Evolutionary conservation across 35 echinoderm and acorn worm species (phyloP).

Genomic region (Apostichopus parvimensis): DNA sequence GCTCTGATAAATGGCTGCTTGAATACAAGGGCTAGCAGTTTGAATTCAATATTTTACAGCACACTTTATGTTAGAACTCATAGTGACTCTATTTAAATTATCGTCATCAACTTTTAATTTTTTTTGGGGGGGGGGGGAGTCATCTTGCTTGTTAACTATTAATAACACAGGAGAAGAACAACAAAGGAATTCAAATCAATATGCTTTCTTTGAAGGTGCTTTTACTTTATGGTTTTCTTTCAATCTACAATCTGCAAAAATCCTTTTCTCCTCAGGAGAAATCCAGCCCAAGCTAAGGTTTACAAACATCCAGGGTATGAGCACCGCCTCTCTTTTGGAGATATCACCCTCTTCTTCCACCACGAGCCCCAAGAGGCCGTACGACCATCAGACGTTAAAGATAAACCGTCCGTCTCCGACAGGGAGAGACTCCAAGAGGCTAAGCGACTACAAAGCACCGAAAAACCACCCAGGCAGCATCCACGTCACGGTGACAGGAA

Average conservation of each 20-base stretch:
- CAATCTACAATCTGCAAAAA: background rate
- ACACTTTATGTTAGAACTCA: too few species aligned
- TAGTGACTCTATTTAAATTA: too few species aligned
- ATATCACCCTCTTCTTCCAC: slow-evolving; percentile 93
- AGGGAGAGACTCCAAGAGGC: slow-evolving; percentile 10
- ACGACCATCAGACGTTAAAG: slow-evolving; percentile 9
- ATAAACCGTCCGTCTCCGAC: background rate
- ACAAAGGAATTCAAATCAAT: too few species aligned
- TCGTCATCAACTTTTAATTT: too few species aligned
- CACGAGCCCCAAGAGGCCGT: slow-evolving; percentile 58
- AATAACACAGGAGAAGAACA: too few species aligned
- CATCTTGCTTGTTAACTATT: too few species aligned
- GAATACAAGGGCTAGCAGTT: too few species aligned
- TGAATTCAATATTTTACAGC: too few species aligned
- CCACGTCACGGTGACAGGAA: slow-evolving; percentile 24
- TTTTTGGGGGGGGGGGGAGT: too few species aligned
- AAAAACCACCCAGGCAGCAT: slow-evolving; percentile 11
- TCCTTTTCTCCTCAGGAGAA: slow-evolving; percentile 55
- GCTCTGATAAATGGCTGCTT: too few species aligned
- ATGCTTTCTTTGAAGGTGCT: too few species aligned
- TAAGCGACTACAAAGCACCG: background rate
- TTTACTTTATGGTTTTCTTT: too few species aligned
- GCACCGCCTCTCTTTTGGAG: slow-evolving; percentile 79
- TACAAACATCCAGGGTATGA: slow-evolving; percentile 93
- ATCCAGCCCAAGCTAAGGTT: slow-evolving; percentile 70